Evolutionary conservation across 2,797 vertebrate genomes (phyloP).

Genomic region (Petrocephalus sullivani): DNA sequence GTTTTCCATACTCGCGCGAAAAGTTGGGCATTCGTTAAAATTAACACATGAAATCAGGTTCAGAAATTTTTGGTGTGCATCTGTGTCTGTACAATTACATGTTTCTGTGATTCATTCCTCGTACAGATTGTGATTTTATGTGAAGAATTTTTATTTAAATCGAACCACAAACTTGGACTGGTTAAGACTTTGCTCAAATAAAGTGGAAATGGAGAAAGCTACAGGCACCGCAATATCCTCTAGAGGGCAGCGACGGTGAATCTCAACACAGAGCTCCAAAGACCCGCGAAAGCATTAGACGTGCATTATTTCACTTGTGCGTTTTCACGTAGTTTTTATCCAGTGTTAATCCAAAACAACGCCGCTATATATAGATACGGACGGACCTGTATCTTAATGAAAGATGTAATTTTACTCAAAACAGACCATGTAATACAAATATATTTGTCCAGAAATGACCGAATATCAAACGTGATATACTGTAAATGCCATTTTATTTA

Average conservation of each 20-base stretch:
- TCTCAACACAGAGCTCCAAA: not conserved
- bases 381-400: not conserved
- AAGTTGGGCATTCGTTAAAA: not conserved
- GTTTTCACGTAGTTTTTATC: not conserved
- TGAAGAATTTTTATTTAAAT: not conserved
- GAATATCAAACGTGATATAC: not conserved
- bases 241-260: conserved; percentile 14
- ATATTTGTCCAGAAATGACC: not conserved
- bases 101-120: not conserved
- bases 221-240: not conserved
- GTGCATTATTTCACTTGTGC: not conserved
- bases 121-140: not conserved
- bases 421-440: not conserved
- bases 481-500: not conserved
- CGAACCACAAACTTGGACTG: not conserved
- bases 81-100: not conserved
- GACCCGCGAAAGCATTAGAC: not conserved
- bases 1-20: not conserved
- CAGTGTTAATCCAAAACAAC: not conserved
- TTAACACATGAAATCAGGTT: not conserved
- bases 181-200: not conserved
- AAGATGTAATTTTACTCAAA: not conserved
- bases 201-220: not conserved
- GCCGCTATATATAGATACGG: not conserved
- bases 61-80: not conserved